phyloP scores from a whole-genome alignment of 1,140 invertebrate genomes.

The Hetaerina americana region DNA sequence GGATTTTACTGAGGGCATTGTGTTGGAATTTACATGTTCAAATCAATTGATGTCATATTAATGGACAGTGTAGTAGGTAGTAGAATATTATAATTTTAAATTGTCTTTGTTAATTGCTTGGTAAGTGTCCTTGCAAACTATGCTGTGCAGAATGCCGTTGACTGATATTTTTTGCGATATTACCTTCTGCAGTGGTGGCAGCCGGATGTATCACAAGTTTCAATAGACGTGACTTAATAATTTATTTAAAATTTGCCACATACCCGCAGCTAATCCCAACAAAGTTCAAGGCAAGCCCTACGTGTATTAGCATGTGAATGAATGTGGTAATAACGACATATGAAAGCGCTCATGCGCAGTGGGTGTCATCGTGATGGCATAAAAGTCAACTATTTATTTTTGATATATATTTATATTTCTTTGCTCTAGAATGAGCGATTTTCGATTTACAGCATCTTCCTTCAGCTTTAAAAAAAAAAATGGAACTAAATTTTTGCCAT shows the following conservation, averaged over 20 bases:
- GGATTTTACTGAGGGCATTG: not conserved
- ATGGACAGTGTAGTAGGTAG: not conserved
- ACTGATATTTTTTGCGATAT: not conserved
- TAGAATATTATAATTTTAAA: not conserved
- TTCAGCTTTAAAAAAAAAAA: too few species aligned
- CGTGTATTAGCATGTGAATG: not conserved
- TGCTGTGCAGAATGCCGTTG: not conserved
- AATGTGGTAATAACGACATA: not conserved
- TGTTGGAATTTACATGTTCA: not conserved
- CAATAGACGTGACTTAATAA: too few species aligned
- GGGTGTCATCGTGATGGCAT: not conserved
- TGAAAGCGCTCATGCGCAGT: not conserved
- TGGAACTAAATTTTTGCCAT: too few species aligned
- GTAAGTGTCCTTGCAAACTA: not conserved
- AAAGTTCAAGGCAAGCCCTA: not conserved
- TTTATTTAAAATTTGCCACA: not conserved
- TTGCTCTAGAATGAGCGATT: not conserved
- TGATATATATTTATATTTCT: not conserved
- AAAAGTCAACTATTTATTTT: not conserved
- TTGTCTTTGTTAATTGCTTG: not conserved
- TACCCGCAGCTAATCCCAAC: not conserved
- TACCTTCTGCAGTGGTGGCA: too few species aligned
- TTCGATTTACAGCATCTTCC: too few species aligned
- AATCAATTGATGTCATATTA: not conserved
- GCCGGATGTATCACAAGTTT: not conserved